Evolutionary conservation across 2,113 vertebrate species (phyloP).

Genomic region (Barbus barbus): DNA sequence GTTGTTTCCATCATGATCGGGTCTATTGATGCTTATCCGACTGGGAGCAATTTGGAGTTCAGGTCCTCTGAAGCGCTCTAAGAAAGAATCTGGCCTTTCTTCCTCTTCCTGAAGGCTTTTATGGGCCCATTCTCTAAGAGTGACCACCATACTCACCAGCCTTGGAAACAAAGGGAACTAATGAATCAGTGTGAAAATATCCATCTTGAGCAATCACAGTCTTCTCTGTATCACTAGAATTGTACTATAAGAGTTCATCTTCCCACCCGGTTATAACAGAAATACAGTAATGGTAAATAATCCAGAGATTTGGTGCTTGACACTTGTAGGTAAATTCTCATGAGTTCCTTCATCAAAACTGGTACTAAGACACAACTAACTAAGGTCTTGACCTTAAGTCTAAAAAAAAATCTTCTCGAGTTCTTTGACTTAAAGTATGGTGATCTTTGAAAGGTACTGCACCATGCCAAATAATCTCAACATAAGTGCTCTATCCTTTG

Average conservation of each 20-base stretch:
- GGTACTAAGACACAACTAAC: too few species aligned
- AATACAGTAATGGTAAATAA: background rate
- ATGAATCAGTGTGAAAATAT: background rate
- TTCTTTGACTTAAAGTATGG: background rate
- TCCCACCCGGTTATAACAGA: background rate
- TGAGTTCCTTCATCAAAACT: too few species aligned
- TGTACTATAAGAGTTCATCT: background rate
- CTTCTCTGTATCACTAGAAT: background rate
- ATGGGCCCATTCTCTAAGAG: conserved; percentile 89
- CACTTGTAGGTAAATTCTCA: too few species aligned
- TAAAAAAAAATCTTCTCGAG: background rate
- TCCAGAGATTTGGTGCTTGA: too few species aligned
- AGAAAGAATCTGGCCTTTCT: conserved; percentile 86
- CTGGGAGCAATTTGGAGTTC: conserved; percentile 77
- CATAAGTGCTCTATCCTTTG: background rate
- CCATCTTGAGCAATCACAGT: background rate
- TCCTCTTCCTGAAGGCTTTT: conserved; percentile 83
- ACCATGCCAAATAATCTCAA: background rate
- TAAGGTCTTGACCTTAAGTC: too few species aligned
- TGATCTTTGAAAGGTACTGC: background rate
- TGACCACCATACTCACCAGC: conserved; percentile 82
- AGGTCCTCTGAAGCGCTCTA: conserved; percentile 87
- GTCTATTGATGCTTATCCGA: conserved; percentile 69
- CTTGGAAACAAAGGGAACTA: conserved; percentile 62
- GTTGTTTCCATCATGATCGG: conserved; percentile 53